Conservation (phyloP, 1,140 invertebrate species). For the Steinernema khuongi region DNA sequence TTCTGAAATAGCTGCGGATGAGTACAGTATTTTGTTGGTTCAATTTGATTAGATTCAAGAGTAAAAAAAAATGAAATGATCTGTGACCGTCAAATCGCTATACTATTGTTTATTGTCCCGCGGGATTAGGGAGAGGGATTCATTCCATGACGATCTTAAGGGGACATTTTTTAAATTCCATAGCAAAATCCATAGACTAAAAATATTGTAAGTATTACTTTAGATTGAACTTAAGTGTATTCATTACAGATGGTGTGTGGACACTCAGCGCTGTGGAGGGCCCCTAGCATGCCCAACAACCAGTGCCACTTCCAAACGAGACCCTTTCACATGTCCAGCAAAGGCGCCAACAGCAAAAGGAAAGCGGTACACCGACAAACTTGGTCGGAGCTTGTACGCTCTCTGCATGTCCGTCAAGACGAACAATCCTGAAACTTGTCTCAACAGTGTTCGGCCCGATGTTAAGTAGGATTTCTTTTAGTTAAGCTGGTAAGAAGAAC, state of each 20-base stretch:
- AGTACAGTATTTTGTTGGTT: too few relatives aligned
- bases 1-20: too few relatives aligned
- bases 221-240: neutral
- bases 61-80: too few relatives aligned
- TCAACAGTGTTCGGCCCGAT: slow-evolving; percentile 51
- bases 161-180: too few relatives aligned
- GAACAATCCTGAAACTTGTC: slow-evolving; percentile 44
- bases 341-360: slow-evolving; percentile 49
- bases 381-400: slow-evolving; percentile 54
- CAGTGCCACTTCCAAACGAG: slow-evolving; percentile 49
- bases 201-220: neutral
- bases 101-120: too few relatives aligned
- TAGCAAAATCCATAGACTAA: neutral
- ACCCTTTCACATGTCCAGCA: slow-evolving; percentile 54
- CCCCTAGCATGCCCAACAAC: slow-evolving; percentile 53
- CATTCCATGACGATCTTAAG: too few relatives aligned
- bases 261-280: slow-evolving; percentile 51
- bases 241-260: slow-evolving; percentile 52
- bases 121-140: too few relatives aligned
- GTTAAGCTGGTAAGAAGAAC: slow-evolving; percentile 5
- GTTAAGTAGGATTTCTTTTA: slow-evolving; percentile 47
- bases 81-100: too few relatives aligned
- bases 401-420: slow-evolving; percentile 45
- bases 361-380: slow-evolving; percentile 55
- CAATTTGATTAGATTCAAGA: too few relatives aligned